A percentile compares a stretch with the other conserved stretches of the same genome.
Conservation (phyloP, 2,113 vertebrate genomes). For the Phylloscopus trochiloides region DNA sequence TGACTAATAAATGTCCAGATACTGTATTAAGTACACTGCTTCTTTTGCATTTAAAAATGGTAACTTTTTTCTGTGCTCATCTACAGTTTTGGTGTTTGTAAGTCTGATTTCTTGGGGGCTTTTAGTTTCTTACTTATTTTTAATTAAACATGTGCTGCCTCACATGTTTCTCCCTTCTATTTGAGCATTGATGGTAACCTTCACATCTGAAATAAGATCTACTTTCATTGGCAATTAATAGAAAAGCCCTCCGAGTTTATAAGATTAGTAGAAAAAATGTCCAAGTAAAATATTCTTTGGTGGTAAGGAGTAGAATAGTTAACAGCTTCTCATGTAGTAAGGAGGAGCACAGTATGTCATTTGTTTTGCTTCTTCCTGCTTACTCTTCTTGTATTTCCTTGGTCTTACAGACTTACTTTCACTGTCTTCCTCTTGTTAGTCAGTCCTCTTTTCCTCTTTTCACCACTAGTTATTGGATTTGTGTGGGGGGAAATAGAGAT, state of each 20-base stretch:
- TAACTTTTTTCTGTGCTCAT: background rate
- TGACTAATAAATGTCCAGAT: background rate
- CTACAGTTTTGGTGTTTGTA: background rate
- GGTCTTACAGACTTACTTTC: background rate
- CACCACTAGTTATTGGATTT: background rate
- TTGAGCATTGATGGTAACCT: background rate
- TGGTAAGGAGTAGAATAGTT: background rate
- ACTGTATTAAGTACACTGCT: background rate
- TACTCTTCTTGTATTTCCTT: background rate
- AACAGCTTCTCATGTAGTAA: background rate
- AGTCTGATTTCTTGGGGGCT: background rate
- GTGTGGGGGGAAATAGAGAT: background rate
- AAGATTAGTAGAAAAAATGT: background rate
- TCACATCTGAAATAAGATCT: background rate
- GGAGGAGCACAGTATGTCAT: background rate
- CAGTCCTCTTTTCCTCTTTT: background rate
- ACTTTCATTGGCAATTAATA: background rate
- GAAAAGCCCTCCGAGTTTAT: background rate
- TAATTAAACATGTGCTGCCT: background rate
- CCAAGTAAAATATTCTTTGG: background rate
- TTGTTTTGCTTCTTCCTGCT: background rate
- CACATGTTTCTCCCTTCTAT: background rate
- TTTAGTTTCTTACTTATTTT: background rate
- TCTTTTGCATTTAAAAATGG: background rate
- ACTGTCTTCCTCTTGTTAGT: background rate